Evolutionary conservation across 2,113 vertebrate species (phyloP).

Genomic region (Hiodon tergisus): DNA sequence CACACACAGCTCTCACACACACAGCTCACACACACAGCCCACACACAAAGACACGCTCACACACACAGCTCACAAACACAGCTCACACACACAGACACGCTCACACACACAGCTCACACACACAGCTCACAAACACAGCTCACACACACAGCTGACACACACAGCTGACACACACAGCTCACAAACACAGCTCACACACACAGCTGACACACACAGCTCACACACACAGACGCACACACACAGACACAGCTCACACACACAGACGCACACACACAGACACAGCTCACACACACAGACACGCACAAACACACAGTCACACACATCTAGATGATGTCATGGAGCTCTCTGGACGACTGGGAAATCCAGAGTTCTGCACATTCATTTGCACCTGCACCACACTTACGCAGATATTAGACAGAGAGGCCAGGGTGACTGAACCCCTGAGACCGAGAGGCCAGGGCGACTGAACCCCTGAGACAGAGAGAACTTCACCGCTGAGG

Average conservation of each 20-base stretch:
- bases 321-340: too few relatives aligned
- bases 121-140: neutral
- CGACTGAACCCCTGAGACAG: too few relatives aligned
- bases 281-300: too few relatives aligned
- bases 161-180: neutral
- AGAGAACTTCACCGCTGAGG: too few relatives aligned
- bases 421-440: too few relatives aligned
- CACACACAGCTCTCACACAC: neutral
- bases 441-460: too few relatives aligned
- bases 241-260: neutral
- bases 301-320: too few relatives aligned
- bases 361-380: too few relatives aligned
- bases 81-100: neutral
- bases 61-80: neutral
- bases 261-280: neutral
- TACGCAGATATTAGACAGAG: neutral
- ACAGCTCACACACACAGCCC: too few relatives aligned
- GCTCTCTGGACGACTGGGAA: too few relatives aligned
- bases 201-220: neutral
- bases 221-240: neutral
- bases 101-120: neutral
- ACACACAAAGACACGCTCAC: too few relatives aligned
- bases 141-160: neutral
- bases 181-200: neutral
- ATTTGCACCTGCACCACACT: neutral